Evolutionary conservation across 2,888 invertebrate genomes (phyloP), one percentile per base, ranked within the genome.

Genomic region (Phyllotreta striolata): DNA sequence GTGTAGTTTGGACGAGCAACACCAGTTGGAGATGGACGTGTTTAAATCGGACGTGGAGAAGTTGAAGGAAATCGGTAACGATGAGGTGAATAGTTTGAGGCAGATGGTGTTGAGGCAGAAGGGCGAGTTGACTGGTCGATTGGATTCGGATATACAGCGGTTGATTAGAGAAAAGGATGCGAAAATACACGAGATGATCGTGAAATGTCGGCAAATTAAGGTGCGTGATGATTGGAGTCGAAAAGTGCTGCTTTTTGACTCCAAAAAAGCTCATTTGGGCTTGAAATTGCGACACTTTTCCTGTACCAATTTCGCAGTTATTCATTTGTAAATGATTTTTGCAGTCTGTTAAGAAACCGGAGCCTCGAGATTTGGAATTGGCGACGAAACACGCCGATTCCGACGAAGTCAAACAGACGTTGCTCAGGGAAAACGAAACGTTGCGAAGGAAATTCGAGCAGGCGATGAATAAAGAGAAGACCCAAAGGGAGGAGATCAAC

Each of bases 11-110:
- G 87, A 88, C 72, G 85, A 86, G 66, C 84, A 88, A 58, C 88
- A 90, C 76, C 84, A 83, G 70, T 83, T 84, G 66, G 89, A 89
- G 79, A 82, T 89, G 24, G 84, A 85, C 13, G 85, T 85, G 13
- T 90, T 89, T 72, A 87, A 88, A 73, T 84, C 83, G 3, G 89
- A 89, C 74, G 84, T 86, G 44, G 84, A 86, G 59, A 89, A 88
- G 71, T 40, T 73, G 10, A 73, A 62, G 40, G 72, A 73, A 24
- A 65, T 73, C 6, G 68, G 68, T 6, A 70, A 69, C 54, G 74
- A 73, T 35, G 72, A 72, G 72, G 79, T 87, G 0, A 76, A 79
- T 3, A 76, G 73, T 54, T 72, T 84, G 44, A 80, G 83, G 62
- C 77, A 81, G 62, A 76, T 83, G 47, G 73, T 84, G 46, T 78